Base-by-base conservation (phyloP, 2,888 invertebrate species). In the Hirtodrosophila alboralis region DNA sequence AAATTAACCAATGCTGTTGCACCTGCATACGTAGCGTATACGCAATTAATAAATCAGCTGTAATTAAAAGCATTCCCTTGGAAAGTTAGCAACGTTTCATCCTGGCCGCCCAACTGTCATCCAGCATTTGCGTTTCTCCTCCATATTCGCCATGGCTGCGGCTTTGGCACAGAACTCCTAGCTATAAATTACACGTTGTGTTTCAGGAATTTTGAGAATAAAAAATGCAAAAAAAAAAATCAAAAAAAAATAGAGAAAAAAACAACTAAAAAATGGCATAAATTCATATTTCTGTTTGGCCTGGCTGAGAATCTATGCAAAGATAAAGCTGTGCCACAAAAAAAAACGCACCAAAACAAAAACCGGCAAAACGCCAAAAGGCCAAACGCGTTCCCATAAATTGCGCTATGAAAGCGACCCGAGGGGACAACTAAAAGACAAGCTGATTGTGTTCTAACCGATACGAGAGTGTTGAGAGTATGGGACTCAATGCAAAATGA, bases 1-100 rank as follows among this genome's bases (percentile, higher is more conserved):
- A 65, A 70, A 75, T 75, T 70, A 66, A 77, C 72, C 45, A 53
- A 41, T 37, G 59, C 30, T 18, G 47, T 10, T 59, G 70, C 70
- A 59, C 47, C 70, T 69, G 65, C 60, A 65, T 56, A 34, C 70
- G 52, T 26, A 44, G 68, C 76, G 70, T 75, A 66, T 75, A 66
- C 80, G 80, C 80, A 76, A 79, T 78, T 75, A 77, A 81, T 78
- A 78, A 78, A 78, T 78, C 77, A 77, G 66, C 43, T 56, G 81
- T 81, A 78, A 78, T 78, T 78, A 78, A 78, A 81, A 81, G 73
- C 67, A 71, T 60, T 60, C n/a, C n/a, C n/a, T 53, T 37, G 74
- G 63, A 47, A 64, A 70, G 71, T 56, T 60, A 49, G 43, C 56
- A 26, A 21, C 12, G 18, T 40, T 30, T 51, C 21, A 38, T 41